phyloP scores from a whole-genome alignment of 2,888 invertebrate species.

The Acrocyrtus sp. region DNA sequence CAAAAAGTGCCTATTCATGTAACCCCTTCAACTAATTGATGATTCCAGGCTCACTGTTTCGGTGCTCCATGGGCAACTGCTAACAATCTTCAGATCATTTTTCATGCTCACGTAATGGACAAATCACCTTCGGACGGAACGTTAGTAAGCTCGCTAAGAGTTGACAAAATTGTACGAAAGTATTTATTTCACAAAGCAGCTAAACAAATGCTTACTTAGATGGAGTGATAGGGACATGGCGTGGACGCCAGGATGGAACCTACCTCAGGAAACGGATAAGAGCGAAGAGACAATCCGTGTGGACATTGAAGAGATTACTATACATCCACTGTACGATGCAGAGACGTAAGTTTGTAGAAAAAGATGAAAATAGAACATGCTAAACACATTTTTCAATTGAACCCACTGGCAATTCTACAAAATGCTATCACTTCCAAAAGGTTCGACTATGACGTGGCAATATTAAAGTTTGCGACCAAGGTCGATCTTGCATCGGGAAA shows the following conservation, averaged over 20 bases:
- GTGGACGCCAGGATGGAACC: conserved; percentile 17
- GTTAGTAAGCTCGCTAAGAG: too few species aligned
- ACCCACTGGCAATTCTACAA: too few species aligned
- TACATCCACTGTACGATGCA: conserved; percentile 12
- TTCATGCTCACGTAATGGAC: conserved; percentile 13
- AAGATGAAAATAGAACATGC: too few species aligned
- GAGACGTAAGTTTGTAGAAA: too few species aligned
- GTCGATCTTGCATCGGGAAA: conserved; percentile 8
- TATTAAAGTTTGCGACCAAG: conserved; percentile 17
- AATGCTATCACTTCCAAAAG: too few species aligned
- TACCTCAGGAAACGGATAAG: background rate
- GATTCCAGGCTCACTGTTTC: conserved; percentile 16
- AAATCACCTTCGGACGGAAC: background rate
- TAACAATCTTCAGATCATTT: background rate
- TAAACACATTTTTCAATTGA: too few species aligned
- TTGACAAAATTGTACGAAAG: too few species aligned
- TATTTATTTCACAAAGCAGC: too few species aligned
- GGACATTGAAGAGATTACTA: background rate
- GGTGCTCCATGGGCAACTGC: background rate
- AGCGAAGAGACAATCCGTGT: background rate
- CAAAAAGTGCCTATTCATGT: too few species aligned
- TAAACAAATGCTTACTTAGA: too few species aligned
- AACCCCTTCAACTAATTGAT: too few species aligned
- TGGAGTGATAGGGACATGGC: too few species aligned
- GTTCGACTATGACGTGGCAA: conserved; percentile 14